These are phyloP conservation scores for Anguilla megastoma DNA, from an alignment of 2,797 vertebrate genomes.

Conservation along the genomic window DNA sequence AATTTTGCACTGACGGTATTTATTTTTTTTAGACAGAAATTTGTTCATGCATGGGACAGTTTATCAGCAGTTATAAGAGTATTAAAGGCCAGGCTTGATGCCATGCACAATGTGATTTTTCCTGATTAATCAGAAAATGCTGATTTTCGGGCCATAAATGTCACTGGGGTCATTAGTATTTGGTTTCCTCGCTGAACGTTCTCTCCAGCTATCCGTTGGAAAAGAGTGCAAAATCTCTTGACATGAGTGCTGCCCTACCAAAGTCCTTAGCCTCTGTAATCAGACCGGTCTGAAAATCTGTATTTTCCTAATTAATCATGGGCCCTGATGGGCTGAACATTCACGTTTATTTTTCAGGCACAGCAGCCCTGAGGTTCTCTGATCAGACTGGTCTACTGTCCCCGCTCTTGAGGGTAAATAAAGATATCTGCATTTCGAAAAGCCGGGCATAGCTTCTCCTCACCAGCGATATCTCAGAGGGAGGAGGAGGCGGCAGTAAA, in stretches of 20 bases:
- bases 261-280: neutral
- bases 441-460: neutral
- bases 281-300: neutral
- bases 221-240: neutral
- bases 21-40: neutral
- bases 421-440: slow-evolving; percentile 15
- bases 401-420: neutral
- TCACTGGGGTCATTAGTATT: neutral
- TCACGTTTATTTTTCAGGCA: neutral
- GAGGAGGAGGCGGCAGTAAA: neutral
- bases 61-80: neutral
- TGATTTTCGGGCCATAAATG: neutral
- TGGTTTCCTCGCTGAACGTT: neutral
- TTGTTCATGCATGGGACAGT: neutral
- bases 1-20: neutral
- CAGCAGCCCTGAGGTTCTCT: neutral
- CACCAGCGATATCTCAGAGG: neutral
- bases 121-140: neutral
- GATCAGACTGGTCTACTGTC: neutral
- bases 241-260: neutral
- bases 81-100: neutral
- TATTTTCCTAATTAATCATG: neutral
- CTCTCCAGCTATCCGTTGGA: neutral
- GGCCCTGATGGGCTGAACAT: neutral
- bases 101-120: neutral